Evolutionary conservation across 2,888 invertebrate species (phyloP).

Genomic region (Stenichneumon culpator): DNA sequence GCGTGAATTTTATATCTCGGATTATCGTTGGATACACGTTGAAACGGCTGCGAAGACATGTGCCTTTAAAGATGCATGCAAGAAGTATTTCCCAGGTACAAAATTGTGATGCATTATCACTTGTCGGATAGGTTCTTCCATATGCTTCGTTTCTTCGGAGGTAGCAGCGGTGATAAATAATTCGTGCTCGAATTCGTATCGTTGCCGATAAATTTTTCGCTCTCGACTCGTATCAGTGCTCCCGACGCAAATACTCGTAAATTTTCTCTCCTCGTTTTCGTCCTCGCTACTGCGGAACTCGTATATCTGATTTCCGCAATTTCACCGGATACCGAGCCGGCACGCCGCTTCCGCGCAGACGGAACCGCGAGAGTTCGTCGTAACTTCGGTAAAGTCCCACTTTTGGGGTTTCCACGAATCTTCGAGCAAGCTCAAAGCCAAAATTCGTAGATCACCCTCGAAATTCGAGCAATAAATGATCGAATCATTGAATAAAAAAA

Average conservation of each 20-base stretch:
- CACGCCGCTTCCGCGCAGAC: neutral
- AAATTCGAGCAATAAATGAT: neutral
- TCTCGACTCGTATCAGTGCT: conserved; percentile 37
- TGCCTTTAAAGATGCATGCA: neutral
- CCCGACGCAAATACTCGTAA: conserved; percentile 32
- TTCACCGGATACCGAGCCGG: conserved; percentile 34
- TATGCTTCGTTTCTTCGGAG: neutral
- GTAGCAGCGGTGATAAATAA: neutral
- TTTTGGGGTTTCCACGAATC: neutral
- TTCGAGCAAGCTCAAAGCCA: neutral
- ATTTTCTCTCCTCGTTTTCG: conserved; percentile 23
- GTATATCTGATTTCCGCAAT: conserved; percentile 44
- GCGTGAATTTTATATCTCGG: neutral
- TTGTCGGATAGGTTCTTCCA: neutral
- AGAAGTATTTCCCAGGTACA: neutral
- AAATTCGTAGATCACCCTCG: neutral
- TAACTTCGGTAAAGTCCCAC: neutral
- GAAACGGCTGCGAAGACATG: neutral
- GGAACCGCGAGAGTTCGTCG: neutral
- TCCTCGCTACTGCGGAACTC: conserved; percentile 9
- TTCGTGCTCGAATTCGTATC: neutral
- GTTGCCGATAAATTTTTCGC: conserved; percentile 29
- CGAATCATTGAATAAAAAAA: too few relatives aligned
- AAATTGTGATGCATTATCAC: neutral
- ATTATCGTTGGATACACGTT: neutral